Percentiles rank a stretch among this genome's conserved stretches.
These are phyloP conservation scores for Bembecia ichneumoniformis DNA, from an alignment of 2,888 invertebrate genomes.

Conservation along the genomic window DNA sequence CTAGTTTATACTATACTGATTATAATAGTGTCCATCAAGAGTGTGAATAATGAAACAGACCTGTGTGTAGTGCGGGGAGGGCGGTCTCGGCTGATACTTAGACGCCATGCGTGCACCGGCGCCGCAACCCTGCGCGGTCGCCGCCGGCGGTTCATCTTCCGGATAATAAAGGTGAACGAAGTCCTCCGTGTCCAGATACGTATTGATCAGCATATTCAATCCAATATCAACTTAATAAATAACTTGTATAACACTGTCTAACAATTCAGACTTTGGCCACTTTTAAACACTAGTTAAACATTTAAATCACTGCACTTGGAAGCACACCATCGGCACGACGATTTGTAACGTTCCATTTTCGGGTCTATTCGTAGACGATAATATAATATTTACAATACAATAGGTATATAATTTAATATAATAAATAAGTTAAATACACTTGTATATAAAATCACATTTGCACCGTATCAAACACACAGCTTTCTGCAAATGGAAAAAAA, in stretches of 20 bases:
- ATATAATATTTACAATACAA: constrained; percentile 7
- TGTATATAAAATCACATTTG: constrained; percentile 61
- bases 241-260: constrained; percentile 50
- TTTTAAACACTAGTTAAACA: constrained; percentile 31
- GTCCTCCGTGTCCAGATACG: constrained; percentile 69
- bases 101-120: constrained; percentile 63
- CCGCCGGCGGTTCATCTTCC: constrained; percentile 51
- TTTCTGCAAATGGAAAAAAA: neutral
- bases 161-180: constrained; percentile 68
- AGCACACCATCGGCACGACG: constrained; percentile 49
- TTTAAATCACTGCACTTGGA: constrained; percentile 31
- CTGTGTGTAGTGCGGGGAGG: constrained; percentile 59
- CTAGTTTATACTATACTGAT: too few relatives aligned
- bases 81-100: constrained; percentile 56
- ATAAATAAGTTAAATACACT: constrained; percentile 47
- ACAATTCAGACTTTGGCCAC: constrained; percentile 51
- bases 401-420: constrained; percentile 27
- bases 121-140: constrained; percentile 53
- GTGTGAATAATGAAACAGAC: constrained; percentile 24
- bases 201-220: constrained; percentile 69
- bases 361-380: constrained; percentile 18
- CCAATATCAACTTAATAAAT: constrained; percentile 54
- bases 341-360: constrained; percentile 56
- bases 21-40: too few relatives aligned
- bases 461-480: constrained; percentile 17